These are phyloP conservation scores for Stenchaetothrips biformis DNA, from an alignment of 2,888 invertebrate species.

Conservation along the genomic window DNA sequence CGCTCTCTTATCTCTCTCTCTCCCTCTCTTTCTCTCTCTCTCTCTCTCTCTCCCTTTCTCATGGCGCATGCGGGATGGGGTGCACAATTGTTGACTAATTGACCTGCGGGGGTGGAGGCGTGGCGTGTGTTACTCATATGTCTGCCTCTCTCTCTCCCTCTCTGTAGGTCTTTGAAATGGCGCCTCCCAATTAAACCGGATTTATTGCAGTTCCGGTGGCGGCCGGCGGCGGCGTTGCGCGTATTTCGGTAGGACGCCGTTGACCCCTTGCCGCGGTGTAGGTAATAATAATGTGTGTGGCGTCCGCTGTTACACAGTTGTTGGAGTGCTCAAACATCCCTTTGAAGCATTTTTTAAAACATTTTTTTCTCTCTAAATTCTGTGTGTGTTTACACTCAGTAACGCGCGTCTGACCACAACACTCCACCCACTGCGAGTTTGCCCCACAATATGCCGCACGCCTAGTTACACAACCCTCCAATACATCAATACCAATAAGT, in stretches of 20 bases:
- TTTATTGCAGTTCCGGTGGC: constrained; percentile 21
- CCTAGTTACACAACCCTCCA: not conserved
- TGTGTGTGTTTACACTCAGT: too few species aligned
- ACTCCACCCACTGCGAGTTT: not conserved
- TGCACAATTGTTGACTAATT: constrained; percentile 26
- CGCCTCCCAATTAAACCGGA: constrained; percentile 22
- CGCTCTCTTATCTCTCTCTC: constrained; percentile 17
- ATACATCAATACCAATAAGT: constrained; percentile 13
- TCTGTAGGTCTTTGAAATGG: constrained; percentile 26
- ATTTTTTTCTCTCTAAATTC: too few species aligned
- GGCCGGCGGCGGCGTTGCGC: not conserved
- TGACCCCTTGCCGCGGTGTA: not conserved
- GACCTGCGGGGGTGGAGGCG: constrained; percentile 29
- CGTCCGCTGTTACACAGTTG: not conserved
- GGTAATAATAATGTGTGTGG: not conserved
- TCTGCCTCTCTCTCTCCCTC: constrained; percentile 26
- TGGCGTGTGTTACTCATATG: constrained; percentile 31
- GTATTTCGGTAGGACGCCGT: not conserved
- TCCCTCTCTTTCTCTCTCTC: not conserved
- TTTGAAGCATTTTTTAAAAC: too few species aligned
- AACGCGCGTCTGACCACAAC: too few species aligned
- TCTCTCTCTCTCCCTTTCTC: not conserved
- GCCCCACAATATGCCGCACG: not conserved
- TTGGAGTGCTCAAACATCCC: too few species aligned
- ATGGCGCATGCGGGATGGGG: not conserved